phyloP scores from a whole-genome alignment of 2,113 vertebrate species.

The Megaceryle maxima region DNA sequence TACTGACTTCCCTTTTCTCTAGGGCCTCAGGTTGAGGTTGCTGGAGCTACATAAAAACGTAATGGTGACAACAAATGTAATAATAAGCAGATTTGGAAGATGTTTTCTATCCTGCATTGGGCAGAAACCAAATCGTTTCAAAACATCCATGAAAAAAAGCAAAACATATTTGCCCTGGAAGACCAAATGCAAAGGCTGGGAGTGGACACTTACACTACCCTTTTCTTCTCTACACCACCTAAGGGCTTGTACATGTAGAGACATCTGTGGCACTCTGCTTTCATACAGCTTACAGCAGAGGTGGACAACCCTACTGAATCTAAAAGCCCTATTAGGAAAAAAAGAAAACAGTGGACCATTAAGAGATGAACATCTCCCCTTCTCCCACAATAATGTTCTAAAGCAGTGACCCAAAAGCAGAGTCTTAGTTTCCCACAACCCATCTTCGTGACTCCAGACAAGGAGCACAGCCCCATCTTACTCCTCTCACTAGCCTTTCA shows the following conservation, averaged over 20 bases:
- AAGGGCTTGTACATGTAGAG: background rate
- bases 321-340: background rate
- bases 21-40: background rate
- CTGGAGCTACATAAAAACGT: background rate
- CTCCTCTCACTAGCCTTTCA: background rate
- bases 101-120: background rate
- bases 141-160: background rate
- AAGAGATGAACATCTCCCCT: background rate
- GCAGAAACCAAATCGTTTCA: background rate
- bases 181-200: background rate
- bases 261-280: accelerated
- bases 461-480: background rate
- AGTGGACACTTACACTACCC: too few species aligned
- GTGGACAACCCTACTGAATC: background rate
- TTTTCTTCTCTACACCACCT: background rate
- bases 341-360: background rate
- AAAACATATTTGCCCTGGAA: background rate
- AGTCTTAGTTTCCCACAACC: background rate
- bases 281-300: background rate
- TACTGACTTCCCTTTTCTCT: background rate
- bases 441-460: background rate
- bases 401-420: background rate
- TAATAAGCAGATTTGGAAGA: background rate
- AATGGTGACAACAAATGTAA: background rate
- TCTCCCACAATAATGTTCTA: background rate